Evolutionary conservation across 1,140 invertebrate genomes (phyloP).

Genomic region (Babylonia areolata): DNA sequence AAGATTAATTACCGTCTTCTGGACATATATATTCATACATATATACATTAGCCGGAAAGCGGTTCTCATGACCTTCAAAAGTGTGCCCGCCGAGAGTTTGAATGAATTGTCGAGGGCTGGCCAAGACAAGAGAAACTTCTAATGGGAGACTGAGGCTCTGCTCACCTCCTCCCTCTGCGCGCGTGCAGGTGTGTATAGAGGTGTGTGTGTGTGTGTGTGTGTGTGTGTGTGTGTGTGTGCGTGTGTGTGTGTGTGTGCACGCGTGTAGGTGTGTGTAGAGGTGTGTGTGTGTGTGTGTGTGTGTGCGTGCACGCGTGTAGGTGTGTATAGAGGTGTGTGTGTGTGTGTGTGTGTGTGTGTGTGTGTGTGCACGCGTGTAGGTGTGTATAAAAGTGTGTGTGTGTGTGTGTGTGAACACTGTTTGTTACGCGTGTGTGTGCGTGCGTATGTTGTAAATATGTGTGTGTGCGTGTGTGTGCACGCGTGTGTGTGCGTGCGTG

Average conservation of each 20-base stretch:
- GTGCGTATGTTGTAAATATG: neutral
- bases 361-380: neutral
- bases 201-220: slow-evolving; percentile 19
- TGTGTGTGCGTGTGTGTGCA: neutral
- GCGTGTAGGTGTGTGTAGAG: neutral
- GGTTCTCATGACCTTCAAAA: too few species aligned
- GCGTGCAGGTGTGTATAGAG: neutral
- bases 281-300: neutral
- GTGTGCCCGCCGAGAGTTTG: too few species aligned
- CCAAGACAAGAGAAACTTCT: too few species aligned
- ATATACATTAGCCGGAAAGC: too few species aligned
- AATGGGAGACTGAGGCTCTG: too few species aligned
- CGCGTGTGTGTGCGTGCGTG: neutral
- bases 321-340: too few species aligned
- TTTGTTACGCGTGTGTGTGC: slow-evolving; percentile 5
- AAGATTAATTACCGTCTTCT: too few species aligned
- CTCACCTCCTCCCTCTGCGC: too few species aligned
- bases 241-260: slow-evolving; percentile 13
- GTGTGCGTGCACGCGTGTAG: slow-evolving; percentile 1
- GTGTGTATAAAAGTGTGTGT: neutral
- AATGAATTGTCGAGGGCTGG: too few species aligned
- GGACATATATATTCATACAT: too few species aligned
- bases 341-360: slow-evolving; percentile 16
- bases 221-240: neutral
- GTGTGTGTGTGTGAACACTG: slow-evolving; percentile 2